Percentiles rank a stretch among this genome's conserved stretches.
Conservation (phyloP, 53 echinoderm and acorn worm species). For the Crossaster papposus region DNA sequence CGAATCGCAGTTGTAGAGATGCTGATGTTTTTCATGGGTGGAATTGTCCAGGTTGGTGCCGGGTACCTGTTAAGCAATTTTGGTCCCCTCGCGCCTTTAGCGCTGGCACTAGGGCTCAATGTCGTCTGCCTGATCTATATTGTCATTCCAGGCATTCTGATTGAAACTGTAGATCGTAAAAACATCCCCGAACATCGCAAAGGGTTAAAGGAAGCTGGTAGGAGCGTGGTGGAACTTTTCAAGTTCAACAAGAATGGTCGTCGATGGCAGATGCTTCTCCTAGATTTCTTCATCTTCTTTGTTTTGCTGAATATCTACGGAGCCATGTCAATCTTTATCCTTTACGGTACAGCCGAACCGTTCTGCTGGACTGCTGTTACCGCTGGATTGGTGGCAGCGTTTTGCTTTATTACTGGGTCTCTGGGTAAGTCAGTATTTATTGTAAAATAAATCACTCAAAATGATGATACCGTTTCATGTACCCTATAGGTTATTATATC, state of each 20-base stretch:
- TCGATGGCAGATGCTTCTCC: slow-evolving; percentile 44
- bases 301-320: slow-evolving; percentile 10
- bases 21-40: slow-evolving; percentile 54
- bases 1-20: slow-evolving; percentile 73
- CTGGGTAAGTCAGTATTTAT: slow-evolving; percentile 52
- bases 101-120: slow-evolving; percentile 40
- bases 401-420: slow-evolving; percentile 20
- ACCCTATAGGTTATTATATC: too few species aligned
- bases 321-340: slow-evolving; percentile 22
- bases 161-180: slow-evolving; percentile 56
- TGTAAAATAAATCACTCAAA: not conserved
- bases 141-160: slow-evolving; percentile 42
- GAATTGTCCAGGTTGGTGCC: slow-evolving; percentile 48
- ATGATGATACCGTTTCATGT: too few species aligned
- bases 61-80: slow-evolving; percentile 51
- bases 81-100: slow-evolving; percentile 37
- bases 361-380: slow-evolving; percentile 68
- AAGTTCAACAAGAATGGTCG: slow-evolving; percentile 40
- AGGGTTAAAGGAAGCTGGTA: not conserved
- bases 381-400: slow-evolving; percentile 49
- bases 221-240: slow-evolving; percentile 49
- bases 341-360: slow-evolving; percentile 67
- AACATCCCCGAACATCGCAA: not conserved
- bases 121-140: slow-evolving; percentile 47
- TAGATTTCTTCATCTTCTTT: slow-evolving; percentile 44